Conservation (phyloP, 1,140 invertebrate species). For the Orius laevigatus region DNA sequence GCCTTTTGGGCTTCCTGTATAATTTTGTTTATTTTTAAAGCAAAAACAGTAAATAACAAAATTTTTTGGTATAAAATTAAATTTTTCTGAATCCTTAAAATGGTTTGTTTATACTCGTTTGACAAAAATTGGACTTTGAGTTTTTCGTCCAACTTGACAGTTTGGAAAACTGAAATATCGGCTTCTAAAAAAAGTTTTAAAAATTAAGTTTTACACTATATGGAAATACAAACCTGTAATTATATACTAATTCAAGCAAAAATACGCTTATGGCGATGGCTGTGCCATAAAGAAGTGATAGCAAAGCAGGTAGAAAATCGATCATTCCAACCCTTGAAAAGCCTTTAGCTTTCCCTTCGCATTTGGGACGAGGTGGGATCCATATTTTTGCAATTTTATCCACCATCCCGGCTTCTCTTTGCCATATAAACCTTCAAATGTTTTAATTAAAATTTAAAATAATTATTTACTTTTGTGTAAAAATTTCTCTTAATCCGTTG, state of each 20-base stretch:
- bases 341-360: conserved; percentile 27
- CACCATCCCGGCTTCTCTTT: conserved; percentile 27
- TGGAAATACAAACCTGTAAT: conserved; percentile 6
- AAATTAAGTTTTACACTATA: neutral
- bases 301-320: conserved; percentile 31
- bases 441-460: too few species aligned
- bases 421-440: conserved; percentile 26
- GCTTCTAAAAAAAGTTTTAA: too few species aligned
- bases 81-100: too few species aligned
- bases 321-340: conserved; percentile 32
- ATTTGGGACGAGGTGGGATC: conserved; percentile 29
- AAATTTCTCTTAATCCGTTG: conserved; percentile 36
- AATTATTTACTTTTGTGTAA: conserved; percentile 31
- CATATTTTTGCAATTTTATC: conserved; percentile 26
- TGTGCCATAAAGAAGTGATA: conserved; percentile 23
- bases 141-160: too few species aligned
- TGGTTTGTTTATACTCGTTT: too few species aligned
- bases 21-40: too few species aligned
- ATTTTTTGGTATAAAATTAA: too few species aligned
- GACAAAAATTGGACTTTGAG: too few species aligned
- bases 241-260: conserved; percentile 8
- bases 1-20: too few species aligned
- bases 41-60: too few species aligned
- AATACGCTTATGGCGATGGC: conserved; percentile 6
- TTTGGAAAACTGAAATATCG: too few species aligned